These are phyloP conservation scores for Onychomys arenicola DNA, from an alignment of 2,797 vertebrate species.

Conservation along the genomic window DNA sequence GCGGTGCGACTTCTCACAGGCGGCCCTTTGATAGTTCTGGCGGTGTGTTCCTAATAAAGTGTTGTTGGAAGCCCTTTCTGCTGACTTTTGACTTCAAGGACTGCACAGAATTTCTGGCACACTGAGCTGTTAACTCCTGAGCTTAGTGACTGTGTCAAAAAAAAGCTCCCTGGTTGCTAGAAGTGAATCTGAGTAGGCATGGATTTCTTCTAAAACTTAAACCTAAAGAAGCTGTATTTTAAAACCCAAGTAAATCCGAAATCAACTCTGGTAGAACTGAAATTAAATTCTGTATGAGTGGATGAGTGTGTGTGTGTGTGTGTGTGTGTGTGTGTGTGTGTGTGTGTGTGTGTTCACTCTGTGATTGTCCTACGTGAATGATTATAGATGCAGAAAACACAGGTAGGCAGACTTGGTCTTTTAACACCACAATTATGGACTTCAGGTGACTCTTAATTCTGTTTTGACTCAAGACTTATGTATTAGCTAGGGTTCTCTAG, in stretches of 20 bases:
- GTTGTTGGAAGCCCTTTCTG: slow-evolving; percentile 35
- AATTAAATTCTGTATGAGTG: background rate
- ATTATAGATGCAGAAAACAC: background rate
- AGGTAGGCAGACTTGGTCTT: background rate
- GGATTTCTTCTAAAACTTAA: slow-evolving; percentile 14
- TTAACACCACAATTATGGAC: background rate
- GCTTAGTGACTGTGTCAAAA: background rate
- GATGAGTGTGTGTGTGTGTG: background rate
- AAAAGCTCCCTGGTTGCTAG: background rate
- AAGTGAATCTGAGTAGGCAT: background rate
- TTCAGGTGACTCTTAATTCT: background rate
- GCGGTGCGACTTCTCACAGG: background rate
- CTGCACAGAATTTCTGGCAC: background rate
- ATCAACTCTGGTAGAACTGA: background rate
- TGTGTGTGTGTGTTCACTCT: background rate
- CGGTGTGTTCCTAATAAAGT: background rate
- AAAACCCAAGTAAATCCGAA: background rate
- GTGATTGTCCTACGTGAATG: background rate
- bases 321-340: background rate
- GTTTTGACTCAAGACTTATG: background rate
- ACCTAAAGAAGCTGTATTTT: background rate
- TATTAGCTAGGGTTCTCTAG: background rate
- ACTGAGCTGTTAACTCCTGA: background rate
- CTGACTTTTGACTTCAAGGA: slow-evolving; percentile 25
- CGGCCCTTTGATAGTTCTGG: background rate